phyloP scores from a whole-genome alignment of 1,140 invertebrate species.

The Saxidomus purpurata region DNA sequence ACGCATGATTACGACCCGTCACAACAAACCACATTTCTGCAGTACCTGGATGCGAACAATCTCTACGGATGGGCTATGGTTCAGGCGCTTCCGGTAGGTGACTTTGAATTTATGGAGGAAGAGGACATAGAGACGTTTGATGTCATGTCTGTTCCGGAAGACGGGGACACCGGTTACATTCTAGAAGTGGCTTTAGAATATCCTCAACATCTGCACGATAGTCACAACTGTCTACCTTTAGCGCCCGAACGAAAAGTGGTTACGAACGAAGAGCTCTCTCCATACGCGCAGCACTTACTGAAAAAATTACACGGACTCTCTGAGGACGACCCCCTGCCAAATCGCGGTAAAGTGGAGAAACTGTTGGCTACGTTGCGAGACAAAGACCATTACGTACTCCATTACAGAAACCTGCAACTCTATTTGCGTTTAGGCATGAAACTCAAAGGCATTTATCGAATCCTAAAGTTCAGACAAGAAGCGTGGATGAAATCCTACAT shows the following conservation, averaged over 20 bases:
- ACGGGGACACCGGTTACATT: slow-evolving; percentile 87
- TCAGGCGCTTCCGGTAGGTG: slow-evolving; percentile 60
- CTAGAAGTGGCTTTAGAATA: slow-evolving; percentile 86
- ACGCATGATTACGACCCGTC: background rate
- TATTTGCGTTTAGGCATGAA: slow-evolving; percentile 65
- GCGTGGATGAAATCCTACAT: slow-evolving; percentile 67
- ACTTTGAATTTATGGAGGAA: slow-evolving; percentile 84
- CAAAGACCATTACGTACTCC: slow-evolving; percentile 66
- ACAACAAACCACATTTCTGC: slow-evolving; percentile 7
- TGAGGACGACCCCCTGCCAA: background rate
- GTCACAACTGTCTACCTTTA: slow-evolving; percentile 87
- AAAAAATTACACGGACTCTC: background rate
- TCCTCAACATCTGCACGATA: slow-evolving; percentile 86
- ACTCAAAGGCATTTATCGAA: slow-evolving; percentile 64
- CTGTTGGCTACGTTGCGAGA: slow-evolving; percentile 33
- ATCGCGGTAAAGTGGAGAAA: slow-evolving; percentile 55
- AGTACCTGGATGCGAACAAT: slow-evolving; percentile 69
- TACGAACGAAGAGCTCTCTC: slow-evolving; percentile 41
- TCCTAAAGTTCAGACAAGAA: slow-evolving; percentile 60
- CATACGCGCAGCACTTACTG: slow-evolving; percentile 22
- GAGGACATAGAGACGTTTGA: slow-evolving; percentile 81
- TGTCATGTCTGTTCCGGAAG: slow-evolving; percentile 78
- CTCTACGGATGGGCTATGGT: slow-evolving; percentile 72
- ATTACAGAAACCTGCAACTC: slow-evolving; percentile 71
- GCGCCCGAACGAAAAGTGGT: slow-evolving; percentile 79